phyloP scores from a whole-genome alignment of 1,140 invertebrate genomes.

The Aphaenogaster ashmeadi region DNA sequence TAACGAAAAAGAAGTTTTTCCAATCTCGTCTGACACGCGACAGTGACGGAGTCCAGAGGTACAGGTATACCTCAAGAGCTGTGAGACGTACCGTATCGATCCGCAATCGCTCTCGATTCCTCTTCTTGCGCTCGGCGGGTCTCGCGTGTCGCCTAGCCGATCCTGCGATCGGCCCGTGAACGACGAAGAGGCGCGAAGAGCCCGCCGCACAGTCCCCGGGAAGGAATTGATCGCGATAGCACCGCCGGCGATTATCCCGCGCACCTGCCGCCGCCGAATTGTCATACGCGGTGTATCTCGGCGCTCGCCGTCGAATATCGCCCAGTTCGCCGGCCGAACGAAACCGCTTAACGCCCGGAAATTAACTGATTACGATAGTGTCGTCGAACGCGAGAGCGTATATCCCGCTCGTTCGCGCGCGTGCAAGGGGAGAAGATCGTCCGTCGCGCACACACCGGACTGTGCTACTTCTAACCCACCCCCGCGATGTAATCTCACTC shows the following conservation, averaged over 20 bases:
- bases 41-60: slow-evolving; percentile 2
- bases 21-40: slow-evolving; percentile 29
- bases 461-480: background rate
- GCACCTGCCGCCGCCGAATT: slow-evolving; percentile 46
- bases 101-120: slow-evolving; percentile 29
- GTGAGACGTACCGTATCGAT: slow-evolving; percentile 53
- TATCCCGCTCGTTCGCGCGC: slow-evolving; percentile 23
- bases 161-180: slow-evolving; percentile 25
- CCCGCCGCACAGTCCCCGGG: background rate
- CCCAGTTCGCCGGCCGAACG: slow-evolving; percentile 45
- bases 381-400: slow-evolving; percentile 31
- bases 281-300: slow-evolving; percentile 36
- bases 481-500: background rate
- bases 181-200: slow-evolving; percentile 36
- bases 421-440: slow-evolving; percentile 14
- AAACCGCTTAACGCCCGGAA: slow-evolving; percentile 60
- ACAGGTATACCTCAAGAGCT: slow-evolving; percentile 13
- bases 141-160: slow-evolving; percentile 14
- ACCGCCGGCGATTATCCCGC: slow-evolving; percentile 46
- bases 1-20: background rate
- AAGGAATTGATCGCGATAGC: slow-evolving; percentile 49
- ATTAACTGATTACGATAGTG: slow-evolving; percentile 64
- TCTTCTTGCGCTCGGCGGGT: slow-evolving; percentile 28
- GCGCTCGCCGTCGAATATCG: slow-evolving; percentile 36
- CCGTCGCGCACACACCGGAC: background rate